Conservation (phyloP, 2,113 vertebrate species). For the Platysternon megacephalum region DNA sequence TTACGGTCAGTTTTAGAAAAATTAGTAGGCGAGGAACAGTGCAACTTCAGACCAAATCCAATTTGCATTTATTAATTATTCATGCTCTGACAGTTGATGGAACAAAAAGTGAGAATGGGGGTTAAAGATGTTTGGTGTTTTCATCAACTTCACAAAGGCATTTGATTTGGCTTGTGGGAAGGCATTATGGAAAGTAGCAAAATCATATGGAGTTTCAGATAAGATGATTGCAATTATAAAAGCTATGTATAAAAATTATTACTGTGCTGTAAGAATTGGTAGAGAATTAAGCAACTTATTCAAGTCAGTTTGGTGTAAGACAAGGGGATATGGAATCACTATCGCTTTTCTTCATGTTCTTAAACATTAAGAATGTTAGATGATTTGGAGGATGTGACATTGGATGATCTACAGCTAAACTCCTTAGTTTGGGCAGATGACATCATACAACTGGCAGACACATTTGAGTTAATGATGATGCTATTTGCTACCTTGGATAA, state of each 20-base stretch:
- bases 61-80: background rate
- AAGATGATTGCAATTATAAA: background rate
- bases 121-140: background rate
- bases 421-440: background rate
- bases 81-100: background rate
- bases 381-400: background rate
- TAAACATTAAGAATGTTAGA: background rate
- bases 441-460: background rate
- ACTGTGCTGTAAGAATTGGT: background rate
- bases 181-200: background rate
- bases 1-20: background rate
- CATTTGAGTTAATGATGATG: background rate
- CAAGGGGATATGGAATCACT: background rate
- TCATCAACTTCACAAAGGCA: background rate
- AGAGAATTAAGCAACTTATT: background rate
- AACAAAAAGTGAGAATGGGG: background rate
- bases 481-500: background rate
- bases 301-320: background rate
- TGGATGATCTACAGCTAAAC: background rate
- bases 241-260: background rate
- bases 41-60: background rate
- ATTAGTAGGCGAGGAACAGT: background rate
- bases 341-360: background rate
- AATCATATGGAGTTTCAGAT: background rate
- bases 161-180: background rate